phyloP scores from a whole-genome alignment of 2,888 invertebrate species.

The Noctua pronuba region DNA sequence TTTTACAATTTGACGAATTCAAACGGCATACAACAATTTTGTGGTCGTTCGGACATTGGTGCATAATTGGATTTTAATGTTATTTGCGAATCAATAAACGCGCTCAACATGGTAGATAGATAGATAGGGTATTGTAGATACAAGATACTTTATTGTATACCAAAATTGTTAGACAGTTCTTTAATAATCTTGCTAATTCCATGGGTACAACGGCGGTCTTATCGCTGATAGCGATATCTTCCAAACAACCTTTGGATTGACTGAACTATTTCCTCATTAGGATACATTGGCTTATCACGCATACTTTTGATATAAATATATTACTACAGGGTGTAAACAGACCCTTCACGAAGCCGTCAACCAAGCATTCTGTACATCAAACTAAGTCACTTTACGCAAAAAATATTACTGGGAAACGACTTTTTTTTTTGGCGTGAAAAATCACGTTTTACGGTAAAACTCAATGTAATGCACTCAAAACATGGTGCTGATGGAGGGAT shows the following conservation, averaged over 20 bases:
- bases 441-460: too few species aligned
- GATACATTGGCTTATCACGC: not conserved
- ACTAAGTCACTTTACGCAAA: too few species aligned
- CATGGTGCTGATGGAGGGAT: too few species aligned
- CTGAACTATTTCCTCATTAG: not conserved
- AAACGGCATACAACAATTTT: slow-evolving; percentile 3
- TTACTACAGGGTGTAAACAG: too few species aligned
- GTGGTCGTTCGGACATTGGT: slow-evolving; percentile 14
- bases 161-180: not conserved
- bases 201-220: too few species aligned
- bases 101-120: not conserved
- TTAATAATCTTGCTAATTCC: not conserved
- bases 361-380: too few species aligned
- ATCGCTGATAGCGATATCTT: too few species aligned
- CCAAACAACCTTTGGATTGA: not conserved
- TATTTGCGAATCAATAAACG: slow-evolving; percentile 33
- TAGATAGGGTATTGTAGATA: not conserved
- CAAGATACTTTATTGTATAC: not conserved
- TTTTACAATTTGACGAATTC: slow-evolving; percentile 14
- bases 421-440: too few species aligned
- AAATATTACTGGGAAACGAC: too few species aligned
- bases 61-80: slow-evolving; percentile 25
- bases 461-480: too few species aligned
- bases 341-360: too few species aligned
- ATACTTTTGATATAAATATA: not conserved